Base-by-base conservation (phyloP, 2,888 invertebrate species). In the Melinopterus prodromus region DNA sequence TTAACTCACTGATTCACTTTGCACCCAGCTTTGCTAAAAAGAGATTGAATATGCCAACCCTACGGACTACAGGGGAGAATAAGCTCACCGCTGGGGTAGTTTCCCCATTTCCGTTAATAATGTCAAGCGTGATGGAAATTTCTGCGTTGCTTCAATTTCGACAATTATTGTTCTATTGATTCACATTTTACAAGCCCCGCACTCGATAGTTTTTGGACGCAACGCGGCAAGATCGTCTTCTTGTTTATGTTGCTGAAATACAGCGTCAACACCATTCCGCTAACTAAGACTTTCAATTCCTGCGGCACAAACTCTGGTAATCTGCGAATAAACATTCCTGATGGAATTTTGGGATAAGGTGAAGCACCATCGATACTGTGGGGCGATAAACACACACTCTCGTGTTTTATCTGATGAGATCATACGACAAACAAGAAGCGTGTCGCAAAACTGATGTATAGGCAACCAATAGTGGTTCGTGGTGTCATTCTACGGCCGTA, bases 161-260 rank as follows among this genome's bases (percentile, higher is more conserved):
- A 35, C 74, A 74, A 74, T 74, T 74, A 74, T 74, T 74, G 7
- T 53, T 53, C n/a, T 74, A 74, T 74, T 36, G 74, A 74, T 74
- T 74, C 35, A 26, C n/a, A 7, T 36, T 71, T 71, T 7, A 37
- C 12, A 26, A 26, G 3, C 36, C n/a, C 36, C 74, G n/a, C 6
- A n/a, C 37, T 74, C 53, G 53, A 53, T 9, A 53, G 9, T 53
- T 53, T 53, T 7, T 12, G 12, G 12, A 7, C 2, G 53, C 53
- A 12, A 53, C 53, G 12, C 5, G 5, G 53, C 38, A 38, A 9
- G 9, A 38, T 53, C 53, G 53, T 53, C 53, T 53, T 53, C 53
- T 35, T 74, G 74, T 74, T 74, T 36, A 74, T 74, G 74, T 35
- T 35, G 74, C 74, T 35, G 36, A n/a, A 53, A 53, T 53, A 9